A percentile compares a stretch with the other conserved stretches of the same genome.
These are phyloP conservation scores for Sussaba pulchella DNA, from an alignment of 2,888 invertebrate species.

Conservation along the genomic window DNA sequence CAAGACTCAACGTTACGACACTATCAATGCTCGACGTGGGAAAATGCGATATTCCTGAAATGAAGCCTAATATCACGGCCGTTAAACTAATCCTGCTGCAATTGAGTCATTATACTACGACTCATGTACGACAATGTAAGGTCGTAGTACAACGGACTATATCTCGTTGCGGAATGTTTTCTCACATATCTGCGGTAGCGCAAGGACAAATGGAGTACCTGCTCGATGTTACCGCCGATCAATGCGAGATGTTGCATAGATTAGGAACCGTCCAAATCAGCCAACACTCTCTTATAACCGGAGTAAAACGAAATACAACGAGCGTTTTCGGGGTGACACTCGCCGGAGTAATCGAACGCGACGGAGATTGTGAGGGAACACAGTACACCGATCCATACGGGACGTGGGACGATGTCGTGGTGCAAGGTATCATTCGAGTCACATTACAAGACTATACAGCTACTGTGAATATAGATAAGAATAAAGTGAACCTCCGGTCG, in stretches of 20 bases:
- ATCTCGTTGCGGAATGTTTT: background rate
- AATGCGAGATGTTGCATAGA: background rate
- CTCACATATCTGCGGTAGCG: background rate
- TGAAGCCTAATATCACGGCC: background rate
- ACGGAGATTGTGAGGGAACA: background rate
- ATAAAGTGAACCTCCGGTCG: constrained; percentile 43
- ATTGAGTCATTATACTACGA: background rate
- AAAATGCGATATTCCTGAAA: background rate
- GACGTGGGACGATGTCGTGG: constrained; percentile 34
- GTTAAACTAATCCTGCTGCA: background rate
- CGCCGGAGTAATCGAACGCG: background rate
- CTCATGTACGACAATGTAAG: background rate
- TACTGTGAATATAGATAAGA: constrained; percentile 20
- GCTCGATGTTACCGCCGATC: background rate
- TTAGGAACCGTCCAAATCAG: background rate
- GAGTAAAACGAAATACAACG: background rate
- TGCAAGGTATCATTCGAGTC: constrained; percentile 44
- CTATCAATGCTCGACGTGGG: background rate
- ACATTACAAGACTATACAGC: constrained; percentile 42
- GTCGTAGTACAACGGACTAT: background rate
- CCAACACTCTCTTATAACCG: background rate
- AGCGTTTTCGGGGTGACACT: background rate
- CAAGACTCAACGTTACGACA: background rate
- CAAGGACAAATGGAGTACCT: background rate
- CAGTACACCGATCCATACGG: constrained; percentile 11